Percentiles rank a stretch among this genome's conserved stretches.
These are phyloP conservation scores for Incurvaria masculella DNA, from an alignment of 2,888 invertebrate genomes.

Conservation along the genomic window DNA sequence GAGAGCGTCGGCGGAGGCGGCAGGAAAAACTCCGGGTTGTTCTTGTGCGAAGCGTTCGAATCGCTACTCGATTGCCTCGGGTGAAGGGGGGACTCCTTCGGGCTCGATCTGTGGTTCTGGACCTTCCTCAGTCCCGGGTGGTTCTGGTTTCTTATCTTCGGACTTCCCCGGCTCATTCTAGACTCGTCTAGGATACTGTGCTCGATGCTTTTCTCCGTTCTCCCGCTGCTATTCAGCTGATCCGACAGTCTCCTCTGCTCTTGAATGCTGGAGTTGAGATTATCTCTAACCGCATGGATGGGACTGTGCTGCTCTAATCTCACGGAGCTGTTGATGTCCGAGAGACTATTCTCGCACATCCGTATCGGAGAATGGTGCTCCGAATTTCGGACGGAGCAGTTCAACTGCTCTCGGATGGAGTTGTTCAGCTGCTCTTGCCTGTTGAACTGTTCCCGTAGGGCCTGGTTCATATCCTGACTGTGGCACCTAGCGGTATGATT, in stretches of 20 bases:
- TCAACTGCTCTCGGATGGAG: slow-evolving; percentile 20
- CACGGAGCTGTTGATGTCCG: not conserved
- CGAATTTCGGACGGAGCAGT: slow-evolving; percentile 22
- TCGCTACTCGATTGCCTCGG: slow-evolving; percentile 32
- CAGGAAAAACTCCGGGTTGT: slow-evolving; percentile 33
- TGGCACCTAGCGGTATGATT: too few species aligned
- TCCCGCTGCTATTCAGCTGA: not conserved
- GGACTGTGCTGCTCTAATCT: not conserved
- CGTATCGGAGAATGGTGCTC: not conserved
- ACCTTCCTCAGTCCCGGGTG: not conserved
- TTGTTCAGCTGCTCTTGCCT: not conserved
- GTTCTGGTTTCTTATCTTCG: not conserved
- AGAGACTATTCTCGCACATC: not conserved
- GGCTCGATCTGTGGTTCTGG: not conserved
- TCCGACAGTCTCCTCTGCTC: not conserved
- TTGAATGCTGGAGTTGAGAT: not conserved
- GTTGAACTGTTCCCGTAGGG: not conserved
- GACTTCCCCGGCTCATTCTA: not conserved
- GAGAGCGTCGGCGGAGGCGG: slow-evolving; percentile 31
- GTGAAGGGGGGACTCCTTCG: slow-evolving; percentile 20
- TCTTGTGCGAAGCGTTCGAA: slow-evolving; percentile 15
- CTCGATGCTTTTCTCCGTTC: not conserved
- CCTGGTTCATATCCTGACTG: not conserved
- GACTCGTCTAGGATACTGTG: not conserved
- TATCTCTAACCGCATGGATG: not conserved